Conservation (phyloP, 2,113 vertebrate genomes). For the Paradoxurus hermaphroditus region DNA sequence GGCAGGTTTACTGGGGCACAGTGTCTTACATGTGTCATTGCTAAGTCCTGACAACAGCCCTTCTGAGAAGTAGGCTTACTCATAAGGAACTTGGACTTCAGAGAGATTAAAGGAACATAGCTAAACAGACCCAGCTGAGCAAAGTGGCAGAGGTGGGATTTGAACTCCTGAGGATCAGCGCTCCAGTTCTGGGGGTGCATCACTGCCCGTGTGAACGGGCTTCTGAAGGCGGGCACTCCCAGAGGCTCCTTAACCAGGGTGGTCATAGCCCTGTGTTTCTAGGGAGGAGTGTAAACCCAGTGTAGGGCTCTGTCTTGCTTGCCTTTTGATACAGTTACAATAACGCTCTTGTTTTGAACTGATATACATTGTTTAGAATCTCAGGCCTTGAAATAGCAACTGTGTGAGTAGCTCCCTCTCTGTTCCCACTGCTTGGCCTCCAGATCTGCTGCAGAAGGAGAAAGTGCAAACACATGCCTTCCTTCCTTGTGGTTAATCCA, state of each 20-base stretch:
- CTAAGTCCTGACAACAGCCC: background rate
- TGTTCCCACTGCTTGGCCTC: background rate
- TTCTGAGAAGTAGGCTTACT: background rate
- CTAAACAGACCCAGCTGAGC: background rate
- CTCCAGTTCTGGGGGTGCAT: too few species aligned
- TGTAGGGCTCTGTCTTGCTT: background rate
- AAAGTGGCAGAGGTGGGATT: background rate
- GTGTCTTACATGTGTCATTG: too few species aligned
- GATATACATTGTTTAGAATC: background rate
- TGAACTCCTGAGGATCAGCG: too few species aligned
- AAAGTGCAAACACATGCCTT: rapidly evolving
- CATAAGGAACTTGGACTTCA: background rate
- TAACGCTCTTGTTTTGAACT: background rate
- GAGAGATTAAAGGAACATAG: too few species aligned
- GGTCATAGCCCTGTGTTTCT: background rate
- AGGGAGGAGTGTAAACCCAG: background rate
- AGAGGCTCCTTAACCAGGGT: background rate
- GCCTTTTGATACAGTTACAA: background rate
- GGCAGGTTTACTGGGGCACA: background rate
- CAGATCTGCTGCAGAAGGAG: background rate
- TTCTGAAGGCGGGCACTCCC: background rate
- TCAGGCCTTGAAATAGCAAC: background rate
- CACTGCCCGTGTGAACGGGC: rapidly evolving
- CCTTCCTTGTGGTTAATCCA: rapidly evolving
- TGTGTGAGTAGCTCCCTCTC: background rate